Evolutionary conservation across 2,113 vertebrate genomes (phyloP).

Genomic region (Strigops habroptila): DNA sequence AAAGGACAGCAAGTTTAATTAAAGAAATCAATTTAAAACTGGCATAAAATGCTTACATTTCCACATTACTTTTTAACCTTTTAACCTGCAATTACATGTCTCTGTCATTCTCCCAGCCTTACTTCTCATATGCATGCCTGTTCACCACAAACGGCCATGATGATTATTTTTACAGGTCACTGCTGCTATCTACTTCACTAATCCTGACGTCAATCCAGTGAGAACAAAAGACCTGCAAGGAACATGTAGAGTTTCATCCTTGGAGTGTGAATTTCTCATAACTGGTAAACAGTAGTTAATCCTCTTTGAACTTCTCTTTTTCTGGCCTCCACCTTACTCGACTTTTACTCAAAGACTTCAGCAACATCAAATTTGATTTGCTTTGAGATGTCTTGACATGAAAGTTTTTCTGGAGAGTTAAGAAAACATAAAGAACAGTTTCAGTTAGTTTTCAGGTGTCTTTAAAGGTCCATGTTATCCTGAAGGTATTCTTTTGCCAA

Average conservation of each 20-base stretch:
- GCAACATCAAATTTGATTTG: neutral
- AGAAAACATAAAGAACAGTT: neutral
- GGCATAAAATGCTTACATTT: neutral
- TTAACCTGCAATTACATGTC: neutral
- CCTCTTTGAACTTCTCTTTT: neutral
- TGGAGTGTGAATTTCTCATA: neutral
- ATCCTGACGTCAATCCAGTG: neutral
- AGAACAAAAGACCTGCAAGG: neutral
- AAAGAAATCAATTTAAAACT: neutral
- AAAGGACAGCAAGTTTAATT: neutral
- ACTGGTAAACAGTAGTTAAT: neutral
- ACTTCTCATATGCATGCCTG: neutral
- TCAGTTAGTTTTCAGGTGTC: neutral
- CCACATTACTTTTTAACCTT: neutral
- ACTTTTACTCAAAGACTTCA: neutral
- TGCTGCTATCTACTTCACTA: neutral
- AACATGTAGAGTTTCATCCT: neutral
- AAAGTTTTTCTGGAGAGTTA: neutral
- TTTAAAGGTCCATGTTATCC: neutral
- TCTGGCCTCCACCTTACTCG: neutral
- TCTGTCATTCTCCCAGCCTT: rapidly evolving
- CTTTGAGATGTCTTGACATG: neutral
- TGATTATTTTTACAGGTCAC: neutral
- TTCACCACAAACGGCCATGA: neutral
- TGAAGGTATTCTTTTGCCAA: neutral